Evolutionary conservation across 2,888 invertebrate genomes (phyloP), one percentile per base, ranked within the genome.

Genomic region (Sepioteuthis lessoniana): DNA sequence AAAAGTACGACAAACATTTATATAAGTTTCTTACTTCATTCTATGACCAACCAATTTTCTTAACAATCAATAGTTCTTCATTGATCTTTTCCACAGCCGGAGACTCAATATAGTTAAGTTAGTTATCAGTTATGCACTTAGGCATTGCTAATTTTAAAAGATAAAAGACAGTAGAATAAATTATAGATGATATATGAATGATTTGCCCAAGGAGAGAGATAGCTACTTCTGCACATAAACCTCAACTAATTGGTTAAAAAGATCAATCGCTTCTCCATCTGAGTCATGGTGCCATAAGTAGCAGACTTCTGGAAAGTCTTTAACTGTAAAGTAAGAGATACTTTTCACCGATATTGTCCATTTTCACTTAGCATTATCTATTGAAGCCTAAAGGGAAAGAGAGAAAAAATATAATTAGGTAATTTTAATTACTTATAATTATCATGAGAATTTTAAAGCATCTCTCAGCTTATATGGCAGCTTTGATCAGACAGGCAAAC

Each of bases 91-190:
- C 28, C 10, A 0, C n/a, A n/a, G n/a, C n/a, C n/a, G n/a, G n/a
- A n/a, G n/a, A n/a, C n/a, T n/a, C 31, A 16, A 50, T 19, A n/a
- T 31, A 2, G 0, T 2, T 8, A 76, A n/a, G 2, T n/a, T 13
- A 8, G 76, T n/a, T n/a, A 76, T 76, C 76, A n/a, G 31, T 76
- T 76, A 76, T n/a, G n/a, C 2, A 76, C n/a, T 76, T 31, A 31
- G n/a, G 76, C 76, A 76, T n/a, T 76, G 76, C 76, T n/a, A 76
- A n/a, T 76, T 76, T 76, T n/a, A n/a, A 31, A 76, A n/a, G n/a
- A 7, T 7, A 31, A n/a, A 76, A n/a, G n/a, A n/a, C n/a, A 10
- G n/a, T 76, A 25, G 25, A 25, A 25, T 28, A 60, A 3, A 31
- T 28, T 60, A 28, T 28, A 28, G 60, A 76, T n/a, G 76, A n/a